Evolutionary conservation across 2,888 invertebrate genomes (phyloP).

Genomic region (Acrobasis suavella): DNA sequence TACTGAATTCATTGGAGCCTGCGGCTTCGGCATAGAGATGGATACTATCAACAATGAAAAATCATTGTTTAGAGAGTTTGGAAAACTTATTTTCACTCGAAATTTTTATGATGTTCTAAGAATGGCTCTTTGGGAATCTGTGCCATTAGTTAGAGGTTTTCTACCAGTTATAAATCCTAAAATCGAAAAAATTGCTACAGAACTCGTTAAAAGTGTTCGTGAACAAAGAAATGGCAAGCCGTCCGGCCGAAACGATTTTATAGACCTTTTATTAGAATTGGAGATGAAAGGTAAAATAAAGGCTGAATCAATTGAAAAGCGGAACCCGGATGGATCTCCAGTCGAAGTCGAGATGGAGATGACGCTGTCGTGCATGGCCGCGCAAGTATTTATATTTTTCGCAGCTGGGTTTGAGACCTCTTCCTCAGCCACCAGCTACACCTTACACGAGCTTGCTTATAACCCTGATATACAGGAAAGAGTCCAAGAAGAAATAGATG

Average conservation of each 20-base stretch:
- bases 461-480: constrained; percentile 60
- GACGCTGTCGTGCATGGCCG: constrained; percentile 46
- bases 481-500: constrained; percentile 61
- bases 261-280: constrained; percentile 44
- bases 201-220: constrained; percentile 48
- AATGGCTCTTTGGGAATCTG: constrained; percentile 44
- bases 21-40: constrained; percentile 58
- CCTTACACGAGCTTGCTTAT: constrained; percentile 62
- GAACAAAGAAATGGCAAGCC: constrained; percentile 55
- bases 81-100: constrained; percentile 45
- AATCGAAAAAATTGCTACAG: constrained; percentile 36
- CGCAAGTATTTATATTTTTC: constrained; percentile 64
- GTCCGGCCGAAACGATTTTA: constrained; percentile 53
- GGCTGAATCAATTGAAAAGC: constrained; percentile 57
- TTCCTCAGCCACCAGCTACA: constrained; percentile 63
- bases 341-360: constrained; percentile 49
- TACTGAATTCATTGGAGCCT: constrained; percentile 60
- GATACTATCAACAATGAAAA: constrained; percentile 54
- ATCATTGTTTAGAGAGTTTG: constrained; percentile 49
- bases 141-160: constrained; percentile 46
- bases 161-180: constrained; percentile 34
- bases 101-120: constrained; percentile 34
- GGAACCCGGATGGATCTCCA: constrained; percentile 49
- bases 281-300: constrained; percentile 51
- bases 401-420: constrained; percentile 76